These are phyloP conservation scores for Scomber colias DNA, from an alignment of 2,113 vertebrate species.

Conservation along the genomic window DNA sequence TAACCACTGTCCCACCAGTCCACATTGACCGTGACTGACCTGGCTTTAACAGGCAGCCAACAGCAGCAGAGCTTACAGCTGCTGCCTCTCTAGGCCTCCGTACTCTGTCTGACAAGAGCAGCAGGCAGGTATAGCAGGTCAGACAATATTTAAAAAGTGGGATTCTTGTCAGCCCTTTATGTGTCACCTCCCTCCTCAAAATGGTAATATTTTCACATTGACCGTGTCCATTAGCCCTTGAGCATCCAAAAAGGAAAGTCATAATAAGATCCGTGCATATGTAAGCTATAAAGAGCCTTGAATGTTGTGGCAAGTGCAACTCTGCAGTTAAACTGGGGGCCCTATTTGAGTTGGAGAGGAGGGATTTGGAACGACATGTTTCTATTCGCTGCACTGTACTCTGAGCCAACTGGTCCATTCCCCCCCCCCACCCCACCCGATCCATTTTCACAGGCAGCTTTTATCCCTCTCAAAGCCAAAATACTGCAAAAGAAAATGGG, in stretches of 20 bases:
- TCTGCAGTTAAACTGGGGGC: slow-evolving; percentile 66
- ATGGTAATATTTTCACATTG: slow-evolving; percentile 68
- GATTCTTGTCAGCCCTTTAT: slow-evolving; percentile 25
- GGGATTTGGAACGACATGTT: slow-evolving; percentile 70
- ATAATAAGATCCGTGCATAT: slow-evolving; percentile 70
- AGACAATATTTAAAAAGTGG: slow-evolving; percentile 15
- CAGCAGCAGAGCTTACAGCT: slow-evolving; percentile 51
- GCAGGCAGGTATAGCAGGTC: slow-evolving; percentile 11
- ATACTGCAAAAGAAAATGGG: slow-evolving; percentile 76
- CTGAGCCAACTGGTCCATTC: slow-evolving; percentile 81
- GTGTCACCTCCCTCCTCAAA: slow-evolving; percentile 38
- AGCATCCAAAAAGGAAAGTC: slow-evolving; percentile 58
- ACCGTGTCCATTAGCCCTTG: slow-evolving; percentile 45
- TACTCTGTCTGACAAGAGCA: background rate
- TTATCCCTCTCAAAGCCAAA: slow-evolving; percentile 79
- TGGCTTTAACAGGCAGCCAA: slow-evolving; percentile 32
- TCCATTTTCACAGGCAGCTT: slow-evolving; percentile 81
- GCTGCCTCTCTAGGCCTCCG: slow-evolving; percentile 22
- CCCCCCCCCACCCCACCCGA: slow-evolving; percentile 31
- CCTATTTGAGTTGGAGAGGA: slow-evolving; percentile 78
- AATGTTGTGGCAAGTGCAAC: slow-evolving; percentile 70
- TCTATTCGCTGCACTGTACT: slow-evolving; percentile 66
- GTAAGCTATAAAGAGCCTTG: slow-evolving; percentile 75
- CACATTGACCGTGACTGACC: slow-evolving; percentile 57
- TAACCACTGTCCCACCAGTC: slow-evolving; percentile 55